A percentile compares a stretch with the other conserved stretches of the same genome.
These are phyloP conservation scores for Myotis vivesi DNA, from an alignment of 2,797 vertebrate genomes.

Conservation along the genomic window DNA sequence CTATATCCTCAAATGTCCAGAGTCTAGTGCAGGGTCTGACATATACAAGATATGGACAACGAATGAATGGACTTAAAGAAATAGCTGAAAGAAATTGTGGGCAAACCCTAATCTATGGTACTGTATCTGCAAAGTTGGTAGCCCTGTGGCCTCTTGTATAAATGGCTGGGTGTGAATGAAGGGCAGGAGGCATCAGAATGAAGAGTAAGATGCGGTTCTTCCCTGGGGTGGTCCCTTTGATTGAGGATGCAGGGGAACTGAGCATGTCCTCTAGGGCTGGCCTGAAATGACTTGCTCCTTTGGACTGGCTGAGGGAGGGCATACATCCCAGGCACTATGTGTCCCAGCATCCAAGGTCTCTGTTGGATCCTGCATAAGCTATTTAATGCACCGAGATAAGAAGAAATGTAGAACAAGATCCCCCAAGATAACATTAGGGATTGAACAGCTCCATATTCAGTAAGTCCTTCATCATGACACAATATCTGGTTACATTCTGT, in stretches of 20 bases:
- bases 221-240: neutral
- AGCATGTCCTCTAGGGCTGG: neutral
- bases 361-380: neutral
- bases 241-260: neutral
- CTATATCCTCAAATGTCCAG: neutral
- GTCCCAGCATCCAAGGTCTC: neutral
- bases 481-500: neutral
- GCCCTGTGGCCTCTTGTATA: neutral
- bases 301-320: neutral
- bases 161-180: neutral
- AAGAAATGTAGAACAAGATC: neutral
- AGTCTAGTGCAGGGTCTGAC: neutral
- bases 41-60: neutral
- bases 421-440: neutral
- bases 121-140: neutral
- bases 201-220: neutral
- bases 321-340: neutral
- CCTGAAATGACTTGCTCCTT: neutral
- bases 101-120: neutral
- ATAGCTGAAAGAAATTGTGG: neutral
- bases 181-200: neutral
- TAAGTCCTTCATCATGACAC: slow-evolving; percentile 12
- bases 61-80: neutral
- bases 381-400: neutral
- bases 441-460: neutral